Evolutionary conservation across 2,113 vertebrate genomes (phyloP), one percentile per base, ranked within the genome.

Genomic region (Oreotrochilus melanogaster): DNA sequence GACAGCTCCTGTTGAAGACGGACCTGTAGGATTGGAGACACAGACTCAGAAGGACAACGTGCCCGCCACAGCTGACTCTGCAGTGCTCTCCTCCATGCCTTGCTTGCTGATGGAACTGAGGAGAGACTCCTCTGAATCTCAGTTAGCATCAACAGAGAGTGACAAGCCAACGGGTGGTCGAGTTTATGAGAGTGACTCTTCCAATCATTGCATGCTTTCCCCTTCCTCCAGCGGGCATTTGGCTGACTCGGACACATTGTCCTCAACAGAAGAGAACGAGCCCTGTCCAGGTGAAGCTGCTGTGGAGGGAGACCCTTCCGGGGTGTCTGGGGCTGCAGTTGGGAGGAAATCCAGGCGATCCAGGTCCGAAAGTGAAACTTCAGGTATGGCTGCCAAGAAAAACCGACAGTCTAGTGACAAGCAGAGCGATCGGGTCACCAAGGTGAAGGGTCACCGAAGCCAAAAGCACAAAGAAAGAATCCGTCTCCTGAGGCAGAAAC

Each of bases 381-480:
- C 98, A 43, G 97, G 98, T 1, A 99, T 99, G 99, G 99, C 99
- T 66, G 99, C 99, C 81, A 99, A 99, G 98, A 99, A 99, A 97
- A 99, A 99, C 86, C 99, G 99, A 78, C 98, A 98, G 95, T 98
- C 98, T 33, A 98, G 97, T 11, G 99, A 99, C 81, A 99, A 99
- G 93, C 99, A 99, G 96, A 99, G 99, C 5, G 99, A 99, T 43
- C 98, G 99, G 65, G 97, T 98, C 18, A 80, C 98, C 51, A 99
- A 99, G 95, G 98, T 98, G 31, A 99, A 99, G 97, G 99, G 99
- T 86, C 99, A 99, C 39, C 98, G 98, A 57, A 99, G 99, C 97
- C 98, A 99, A 98, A 99, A 99, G 98, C 99, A 99, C 98, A 99
- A 99, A 96, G 99, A 99, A 92, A 98, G 99, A 57, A 99, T 99